Evolutionary conservation across 2,113 vertebrate species (phyloP), one percentile per base, ranked within the genome.

Genomic region (Nipponia nippon): DNA sequence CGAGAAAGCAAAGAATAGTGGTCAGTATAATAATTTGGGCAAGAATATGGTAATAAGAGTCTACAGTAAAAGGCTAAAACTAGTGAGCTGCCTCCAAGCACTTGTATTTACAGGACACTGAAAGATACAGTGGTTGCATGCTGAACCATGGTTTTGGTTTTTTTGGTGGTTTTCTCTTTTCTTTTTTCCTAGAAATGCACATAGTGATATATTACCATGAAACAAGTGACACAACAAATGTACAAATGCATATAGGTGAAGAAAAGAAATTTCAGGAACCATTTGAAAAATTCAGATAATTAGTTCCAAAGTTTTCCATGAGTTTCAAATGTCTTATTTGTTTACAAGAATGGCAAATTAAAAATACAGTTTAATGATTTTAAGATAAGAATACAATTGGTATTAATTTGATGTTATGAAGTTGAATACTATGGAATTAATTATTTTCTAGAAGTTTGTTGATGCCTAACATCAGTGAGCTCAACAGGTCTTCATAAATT

Each of bases 51-150:
- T 46, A 36, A 36, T 30, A 42, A 87, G 23, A 44, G 2, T 21
- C 25, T 62, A 5, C 16, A 89, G 20, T 23, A 70, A 76, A 72
- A 55, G 13, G 21, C 11, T 66, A 30, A 78, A 87, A 52, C 34
- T 62, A 21, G 26, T 53, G 36, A 77, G 49, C 16, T 18, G 25
- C 30, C 22, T 93, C 42, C 11, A 82, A 90, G 14, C 23, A 56
- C 29, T 40, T 66, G 9, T 32, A 32, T 70, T 53, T 85, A 7
- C 40, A 30, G 13, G 12, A 27, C 12, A 26, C 40, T n/a, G 53
- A 50, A 65, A 61, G 19, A 56, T 32, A 11, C 0, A n/a, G 8
- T 30, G 12, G 11, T 61, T 62, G 3, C 12, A n/a, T 21, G 11
- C 30, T 70, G 32, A 63, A 53, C 16, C 6, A 15, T 15, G 10